phyloP scores from a whole-genome alignment of 2,113 vertebrate species.

The Gobio gobio region DNA sequence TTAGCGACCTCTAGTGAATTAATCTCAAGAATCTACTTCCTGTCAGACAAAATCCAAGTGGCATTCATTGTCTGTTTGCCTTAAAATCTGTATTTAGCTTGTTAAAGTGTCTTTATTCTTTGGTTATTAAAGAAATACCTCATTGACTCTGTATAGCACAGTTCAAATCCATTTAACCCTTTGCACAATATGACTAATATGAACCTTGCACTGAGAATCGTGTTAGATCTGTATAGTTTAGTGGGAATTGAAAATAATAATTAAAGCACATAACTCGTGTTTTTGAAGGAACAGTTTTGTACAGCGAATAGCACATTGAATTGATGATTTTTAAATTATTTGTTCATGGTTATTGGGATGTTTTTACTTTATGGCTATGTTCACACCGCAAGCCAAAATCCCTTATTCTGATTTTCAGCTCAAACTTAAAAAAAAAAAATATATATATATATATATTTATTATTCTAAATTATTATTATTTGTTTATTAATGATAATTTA shows the following conservation, averaged over 20 bases:
- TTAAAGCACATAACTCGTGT: background rate
- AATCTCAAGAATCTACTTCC: constrained; percentile 27
- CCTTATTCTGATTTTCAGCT: background rate
- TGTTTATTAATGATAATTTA: background rate
- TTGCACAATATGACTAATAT: constrained; percentile 39
- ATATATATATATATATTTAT: too few species aligned
- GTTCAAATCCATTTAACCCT: constrained; percentile 34
- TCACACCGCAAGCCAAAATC: background rate
- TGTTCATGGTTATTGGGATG: background rate
- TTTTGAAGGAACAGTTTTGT: background rate
- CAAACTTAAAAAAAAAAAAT: too few species aligned
- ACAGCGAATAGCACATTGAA: background rate
- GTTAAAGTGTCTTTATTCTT: background rate
- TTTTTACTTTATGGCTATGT: background rate
- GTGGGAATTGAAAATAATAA: background rate
- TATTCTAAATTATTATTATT: too few species aligned
- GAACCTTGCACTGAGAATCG: constrained; percentile 11
- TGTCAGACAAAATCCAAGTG: constrained; percentile 48
- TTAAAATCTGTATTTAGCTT: constrained; percentile 50
- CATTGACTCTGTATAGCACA: constrained; percentile 45
- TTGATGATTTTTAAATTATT: background rate
- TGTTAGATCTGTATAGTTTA: constrained; percentile 16
- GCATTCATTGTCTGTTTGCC: constrained; percentile 59
- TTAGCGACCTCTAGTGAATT: background rate
- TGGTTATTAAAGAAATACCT: constrained; percentile 47